Evolutionary conservation across 1,140 invertebrate genomes (phyloP).

Genomic region (Danaus plexippus): DNA sequence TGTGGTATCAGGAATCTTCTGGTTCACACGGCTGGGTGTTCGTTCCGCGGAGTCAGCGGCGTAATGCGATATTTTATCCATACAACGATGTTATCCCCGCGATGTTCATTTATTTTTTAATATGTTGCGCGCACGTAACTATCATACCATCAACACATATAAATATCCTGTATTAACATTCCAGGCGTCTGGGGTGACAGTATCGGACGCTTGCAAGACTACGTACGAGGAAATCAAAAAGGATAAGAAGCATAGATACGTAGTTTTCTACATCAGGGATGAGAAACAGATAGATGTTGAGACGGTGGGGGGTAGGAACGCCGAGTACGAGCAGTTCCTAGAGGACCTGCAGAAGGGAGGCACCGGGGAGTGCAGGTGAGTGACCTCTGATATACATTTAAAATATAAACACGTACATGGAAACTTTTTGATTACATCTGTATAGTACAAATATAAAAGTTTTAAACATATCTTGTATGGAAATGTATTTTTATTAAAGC

Average conservation of each 20-base stretch:
- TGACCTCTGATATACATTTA: background rate
- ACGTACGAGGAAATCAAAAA: slow-evolving; percentile 98
- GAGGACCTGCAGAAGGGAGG: slow-evolving; percentile 92
- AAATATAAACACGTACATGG: background rate
- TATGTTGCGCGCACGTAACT: no score
- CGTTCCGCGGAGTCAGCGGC: no score
- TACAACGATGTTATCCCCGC: no score
- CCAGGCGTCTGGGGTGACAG: slow-evolving; percentile 95
- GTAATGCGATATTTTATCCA: no score
- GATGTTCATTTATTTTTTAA: no score
- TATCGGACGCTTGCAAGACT: slow-evolving; percentile 94
- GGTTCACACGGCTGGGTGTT: no score
- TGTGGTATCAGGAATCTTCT: no score
- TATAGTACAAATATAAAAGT: no score
- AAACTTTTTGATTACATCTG: background rate
- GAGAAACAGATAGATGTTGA: slow-evolving; percentile 95
- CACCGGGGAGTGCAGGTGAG: slow-evolving; percentile 86
- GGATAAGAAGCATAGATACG: slow-evolving; percentile 96
- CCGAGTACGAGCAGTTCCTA: slow-evolving; percentile 91
- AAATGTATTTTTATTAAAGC: no score
- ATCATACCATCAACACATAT: no score
- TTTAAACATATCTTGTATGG: no score
- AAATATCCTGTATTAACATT: slow-evolving; percentile 30
- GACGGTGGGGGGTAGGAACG: slow-evolving; percentile 87
- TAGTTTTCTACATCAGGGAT: slow-evolving; percentile 95